Evolutionary conservation across 2,888 invertebrate genomes (phyloP), one percentile per base, ranked within the genome.

Genomic region (Archaeoteleia sp.): DNA sequence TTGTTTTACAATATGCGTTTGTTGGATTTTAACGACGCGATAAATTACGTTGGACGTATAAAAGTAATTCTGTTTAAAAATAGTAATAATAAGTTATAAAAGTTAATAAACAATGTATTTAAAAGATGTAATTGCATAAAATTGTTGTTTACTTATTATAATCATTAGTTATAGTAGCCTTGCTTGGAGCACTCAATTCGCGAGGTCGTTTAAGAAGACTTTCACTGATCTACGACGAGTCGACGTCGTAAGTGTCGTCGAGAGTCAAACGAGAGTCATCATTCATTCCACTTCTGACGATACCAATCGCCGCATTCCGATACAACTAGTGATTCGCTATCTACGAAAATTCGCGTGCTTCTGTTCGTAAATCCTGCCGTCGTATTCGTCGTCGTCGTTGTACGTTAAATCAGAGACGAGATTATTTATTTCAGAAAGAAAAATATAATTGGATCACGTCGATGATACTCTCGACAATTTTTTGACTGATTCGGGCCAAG

Each of bases 161-260:
- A 62, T 40, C 43, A 62, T 46, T 27, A 46, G 46, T 34, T 34
- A 20, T 23, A n/a, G n/a, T 9, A 62, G 42, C 62, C 62, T 62
- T 62, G 54, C 39, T 54, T 40, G 25, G 34, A 54, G 54, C 42
- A 10, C 48, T 54, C 48, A 25, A 46, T 62, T 48, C 55, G 58
- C 69, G 67, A 69, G 67, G 63, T 39, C 66, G 66, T 49, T 57
- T 23, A 53, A 62, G 55, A 49, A 55, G 74, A 79, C 80, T 80
- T 80, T 80, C 80, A 79, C 79, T 79, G 79, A 80, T 80, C 79
- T 78, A 76, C 78, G 76, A 78, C 71, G 71, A 74, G 61, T 62
- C 62, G 60, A 46, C 62, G 60, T 55, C 45, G 51, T 37, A 46
- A 48, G 65, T 60, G 51, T 62, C 67, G 49, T 57, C 61, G 53